Evolutionary conservation across 2,113 vertebrate genomes (phyloP), one percentile per base, ranked within the genome.

Genomic region (Triplophysa siluroides): DNA sequence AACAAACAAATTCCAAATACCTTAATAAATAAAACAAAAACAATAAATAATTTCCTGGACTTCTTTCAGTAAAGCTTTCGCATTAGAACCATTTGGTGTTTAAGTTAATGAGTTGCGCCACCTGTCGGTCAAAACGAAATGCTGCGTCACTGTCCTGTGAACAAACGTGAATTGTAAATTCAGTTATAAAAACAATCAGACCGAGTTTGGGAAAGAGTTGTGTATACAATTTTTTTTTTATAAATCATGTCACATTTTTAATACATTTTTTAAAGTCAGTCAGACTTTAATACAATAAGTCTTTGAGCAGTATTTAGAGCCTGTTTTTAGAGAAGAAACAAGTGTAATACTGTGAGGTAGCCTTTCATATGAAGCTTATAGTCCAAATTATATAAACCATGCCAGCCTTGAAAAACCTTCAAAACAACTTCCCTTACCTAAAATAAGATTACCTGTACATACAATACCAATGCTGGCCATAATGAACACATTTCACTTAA

Each of bases 1-100:
- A 79, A 79, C 62, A 41, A 41, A 66, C 47, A 64, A 12, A 62
- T 78, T 60, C 45, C 50, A 77, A 80, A 82, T 33, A 66, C 29
- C 19, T 14, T 72, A 3, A 72, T 13, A 23, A 72, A 58, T 60
- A 60, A 73, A 73, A 58, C n/a, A 0, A 58, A 8, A n/a, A 21
- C 7, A 58, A 21, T 58, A 8, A 8, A n/a, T 58, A 0, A 58
- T n/a, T 21, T 21, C 2, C 19, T 58, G 54, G 19, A 21, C 8
- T 21, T 16, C 16, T 58, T 58, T 21, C 19, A 58, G 50, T 16
- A 14, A 52, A 6, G 16, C 50, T 16, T 16, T 52, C 13, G 1
- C 2, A 16, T 1, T 13, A 16, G 19, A 54, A 16, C 50, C 14
- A 16, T 54, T 18, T 54, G 2, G 45, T 50, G 45, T 50, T 54